Conservation (phyloP, 2,113 vertebrate species). For the Amia ocellicauda region DNA sequence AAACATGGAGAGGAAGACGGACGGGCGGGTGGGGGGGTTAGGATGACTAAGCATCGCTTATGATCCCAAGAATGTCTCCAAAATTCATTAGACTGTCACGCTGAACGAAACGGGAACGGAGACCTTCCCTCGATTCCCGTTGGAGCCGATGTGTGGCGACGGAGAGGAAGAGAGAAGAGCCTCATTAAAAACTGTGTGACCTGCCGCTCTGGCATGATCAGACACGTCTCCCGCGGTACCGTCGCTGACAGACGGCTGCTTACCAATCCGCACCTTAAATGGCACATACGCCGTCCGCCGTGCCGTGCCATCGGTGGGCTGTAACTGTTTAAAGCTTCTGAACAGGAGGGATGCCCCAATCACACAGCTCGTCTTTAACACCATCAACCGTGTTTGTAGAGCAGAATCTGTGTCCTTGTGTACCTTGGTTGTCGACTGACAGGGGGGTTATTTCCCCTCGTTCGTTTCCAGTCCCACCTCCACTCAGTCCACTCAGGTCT, state of each 20-base stretch:
- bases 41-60: too few species aligned
- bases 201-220: neutral
- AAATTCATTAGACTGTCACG: slow-evolving; percentile 17
- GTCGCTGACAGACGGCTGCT: neutral
- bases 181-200: slow-evolving; percentile 1
- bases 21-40: too few species aligned
- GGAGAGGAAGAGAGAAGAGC: neutral
- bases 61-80: neutral
- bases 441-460: too few species aligned
- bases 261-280: neutral
- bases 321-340: too few species aligned
- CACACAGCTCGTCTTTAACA: too few species aligned
- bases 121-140: neutral
- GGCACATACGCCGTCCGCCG: neutral
- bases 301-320: too few species aligned
- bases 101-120: neutral
- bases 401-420: too few species aligned
- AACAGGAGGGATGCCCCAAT: too few species aligned
- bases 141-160: neutral
- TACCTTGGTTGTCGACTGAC: too few species aligned
- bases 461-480: too few species aligned
- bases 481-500: too few species aligned
- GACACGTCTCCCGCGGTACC: neutral
- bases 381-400: too few species aligned
- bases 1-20: neutral